A percentile compares a stretch with the other conserved stretches of the same genome.
Evolutionary conservation across 2,888 invertebrate genomes (phyloP).

Genomic region (Trimorus sp.): DNA sequence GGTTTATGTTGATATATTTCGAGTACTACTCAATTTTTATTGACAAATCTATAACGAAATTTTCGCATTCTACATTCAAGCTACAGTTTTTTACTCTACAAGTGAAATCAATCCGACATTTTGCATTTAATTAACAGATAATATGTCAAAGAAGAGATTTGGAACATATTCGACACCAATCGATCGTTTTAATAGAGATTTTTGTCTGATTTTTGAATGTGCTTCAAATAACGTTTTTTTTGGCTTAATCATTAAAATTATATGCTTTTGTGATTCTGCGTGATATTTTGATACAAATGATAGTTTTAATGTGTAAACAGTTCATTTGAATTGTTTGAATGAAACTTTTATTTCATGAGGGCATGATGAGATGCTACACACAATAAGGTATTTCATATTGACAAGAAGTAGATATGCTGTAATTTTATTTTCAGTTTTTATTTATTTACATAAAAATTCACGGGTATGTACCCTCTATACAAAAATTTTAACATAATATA

Average conservation of each 20-base stretch:
- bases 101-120: conserved; percentile 2
- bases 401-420: no score
- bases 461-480: no score
- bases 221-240: conserved; percentile 1
- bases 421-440: no score
- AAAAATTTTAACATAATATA: no score
- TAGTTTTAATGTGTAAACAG: conserved; percentile 1
- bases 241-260: conserved; percentile 5
- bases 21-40: background rate
- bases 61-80: background rate
- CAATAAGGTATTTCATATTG: no score
- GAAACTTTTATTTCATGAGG: background rate
- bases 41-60: background rate
- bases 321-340: background rate
- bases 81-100: conserved; percentile 1
- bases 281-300: background rate
- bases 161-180: conserved; percentile 1
- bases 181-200: conserved; percentile 1
- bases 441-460: no score
- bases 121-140: conserved; percentile 2
- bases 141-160: conserved; percentile 2
- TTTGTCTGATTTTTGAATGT: background rate
- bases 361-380: background rate
- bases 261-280: background rate
- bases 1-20: no score